Evolutionary conservation across 2,888 invertebrate genomes (phyloP), one percentile per base, ranked within the genome.

Genomic region (Aplocera efformata): DNA sequence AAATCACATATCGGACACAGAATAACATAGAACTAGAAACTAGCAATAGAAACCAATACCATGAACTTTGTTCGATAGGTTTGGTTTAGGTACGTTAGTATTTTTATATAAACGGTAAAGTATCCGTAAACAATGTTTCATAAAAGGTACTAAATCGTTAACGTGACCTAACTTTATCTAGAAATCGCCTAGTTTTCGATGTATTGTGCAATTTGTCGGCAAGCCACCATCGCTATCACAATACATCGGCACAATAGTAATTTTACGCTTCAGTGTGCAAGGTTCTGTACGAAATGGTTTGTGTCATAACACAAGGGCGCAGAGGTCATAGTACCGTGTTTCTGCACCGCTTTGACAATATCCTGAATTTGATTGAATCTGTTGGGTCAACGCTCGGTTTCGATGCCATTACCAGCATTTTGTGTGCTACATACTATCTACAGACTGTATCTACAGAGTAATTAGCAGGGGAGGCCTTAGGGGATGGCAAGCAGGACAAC

Each of bases 181-280:
- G 23, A 41, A 36, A 38, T 31, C 32, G 24, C 17, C 28, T 22
- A 33, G 32, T 17, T 21, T 10, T 9, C 29, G 30, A 8, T 11
- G 22, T 22, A 31, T 48, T 50, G 47, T 35, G 40, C 42, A 50
- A 47, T 32, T 11, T 10, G n/a, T 20, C 23, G 22, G 10, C 29
- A 11, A 21, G 30, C 44, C 44, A 36, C 24, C 8, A 22, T 10
- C 21, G 22, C 13, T 27, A 32, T 23, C 35, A 53, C 41, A 48
- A 53, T 47, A 39, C 28, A 13, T 34, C 53, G 62, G 48, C 62
- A 60, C 49, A 38, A 34, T 48, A 36, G 38, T 53, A 52, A 67
- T 73, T 71, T 65, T 70, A 76, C 67, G 76, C 58, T 60, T 58
- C 62, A 60, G 31, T 31, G 22, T 26, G 0, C 29, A 30, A 27